A percentile compares a stretch with the other conserved stretches of the same genome.
Conservation (phyloP, 2,888 invertebrate genomes). For the Clunio marinus region DNA sequence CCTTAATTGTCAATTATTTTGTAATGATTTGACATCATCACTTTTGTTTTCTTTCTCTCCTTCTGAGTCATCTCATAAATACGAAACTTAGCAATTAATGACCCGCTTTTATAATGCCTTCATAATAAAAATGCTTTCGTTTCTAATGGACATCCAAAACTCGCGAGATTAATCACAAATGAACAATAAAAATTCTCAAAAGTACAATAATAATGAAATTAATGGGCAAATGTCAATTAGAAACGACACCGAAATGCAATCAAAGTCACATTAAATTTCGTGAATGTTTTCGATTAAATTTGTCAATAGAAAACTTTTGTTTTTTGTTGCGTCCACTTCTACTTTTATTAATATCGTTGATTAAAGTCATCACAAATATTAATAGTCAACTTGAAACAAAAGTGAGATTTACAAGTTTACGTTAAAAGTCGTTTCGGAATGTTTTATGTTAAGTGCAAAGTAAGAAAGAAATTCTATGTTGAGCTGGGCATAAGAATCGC, state of each 20-base stretch:
- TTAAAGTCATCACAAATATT: no score
- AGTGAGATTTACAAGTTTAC: no score
- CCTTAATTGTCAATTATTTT: conserved; percentile 2
- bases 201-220: conserved; percentile 36
- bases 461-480: not conserved
- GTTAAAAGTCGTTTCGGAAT: not conserved
- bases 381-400: no score
- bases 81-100: no score
- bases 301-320: no score
- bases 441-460: not conserved
- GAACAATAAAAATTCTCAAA: conserved; percentile 35
- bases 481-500: not conserved
- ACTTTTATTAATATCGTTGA: no score
- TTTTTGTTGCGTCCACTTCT: no score
- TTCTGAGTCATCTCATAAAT: not conserved
- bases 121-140: no score
- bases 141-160: not conserved
- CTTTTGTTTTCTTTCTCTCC: not conserved
- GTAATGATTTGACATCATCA: conserved; percentile 5
- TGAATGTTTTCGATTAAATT: no score
- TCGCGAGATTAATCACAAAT: conserved; percentile 33
- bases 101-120: no score
- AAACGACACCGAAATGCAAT: conserved; percentile 35
- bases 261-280: conserved; percentile 1
- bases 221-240: conserved; percentile 34